These are phyloP conservation scores for Rhopilema esculentum DNA, from an alignment of 30 jellyfish, hydroid and myxozoan genomes.

Conservation along the genomic window DNA sequence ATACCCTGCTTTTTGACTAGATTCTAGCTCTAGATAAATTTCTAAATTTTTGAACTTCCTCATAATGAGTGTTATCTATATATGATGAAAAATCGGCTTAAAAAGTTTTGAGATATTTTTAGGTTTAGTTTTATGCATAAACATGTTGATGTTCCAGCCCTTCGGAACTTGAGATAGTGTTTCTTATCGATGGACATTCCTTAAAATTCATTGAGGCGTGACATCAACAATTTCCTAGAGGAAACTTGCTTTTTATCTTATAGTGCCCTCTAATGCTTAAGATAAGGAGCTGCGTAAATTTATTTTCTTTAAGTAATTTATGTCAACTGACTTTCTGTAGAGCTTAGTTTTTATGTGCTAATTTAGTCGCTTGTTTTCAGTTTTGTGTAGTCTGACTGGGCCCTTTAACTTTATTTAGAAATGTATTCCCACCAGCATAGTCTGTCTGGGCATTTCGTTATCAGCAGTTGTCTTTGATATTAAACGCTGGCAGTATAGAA, in stretches of 20 bases:
- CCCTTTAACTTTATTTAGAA: background rate
- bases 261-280: background rate
- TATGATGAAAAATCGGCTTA: too few relatives aligned
- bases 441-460: background rate
- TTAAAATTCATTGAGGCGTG: too few relatives aligned
- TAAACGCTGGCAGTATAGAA: background rate
- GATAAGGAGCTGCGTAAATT: background rate
- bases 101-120: too few relatives aligned
- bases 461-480: background rate
- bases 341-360: background rate
- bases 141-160: too few relatives aligned
- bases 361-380: background rate
- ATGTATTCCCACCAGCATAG: background rate
- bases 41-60: too few relatives aligned
- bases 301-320: background rate
- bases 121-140: too few relatives aligned
- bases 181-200: too few relatives aligned
- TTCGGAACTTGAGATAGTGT: too few relatives aligned
- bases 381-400: background rate
- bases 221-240: too few relatives aligned
- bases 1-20: background rate
- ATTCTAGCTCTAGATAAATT: too few relatives aligned
- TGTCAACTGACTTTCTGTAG: background rate
- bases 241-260: too few relatives aligned
- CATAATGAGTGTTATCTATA: too few relatives aligned